Evolutionary conservation across 2,888 invertebrate genomes (phyloP), one percentile per base, ranked within the genome.

Genomic region (Ornithoptera alexandrae): DNA sequence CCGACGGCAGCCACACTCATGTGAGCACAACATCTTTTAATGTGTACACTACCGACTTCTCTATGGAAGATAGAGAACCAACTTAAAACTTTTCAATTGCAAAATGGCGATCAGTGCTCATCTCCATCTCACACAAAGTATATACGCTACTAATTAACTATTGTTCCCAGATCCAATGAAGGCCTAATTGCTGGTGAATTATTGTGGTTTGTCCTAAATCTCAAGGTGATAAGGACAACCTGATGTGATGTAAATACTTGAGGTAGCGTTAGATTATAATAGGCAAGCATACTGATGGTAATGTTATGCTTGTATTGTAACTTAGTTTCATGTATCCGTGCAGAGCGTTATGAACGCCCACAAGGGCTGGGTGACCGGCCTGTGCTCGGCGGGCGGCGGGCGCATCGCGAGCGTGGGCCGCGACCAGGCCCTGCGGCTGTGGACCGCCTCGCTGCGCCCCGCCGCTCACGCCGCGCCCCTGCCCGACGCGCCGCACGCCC

Each of bases 351-450:
- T 96, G 88, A 95, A 96, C 86, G 97, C 97, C 64, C 97, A 97
- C 93, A 96, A 96, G 84, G 97, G 97, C 80, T 97, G 97, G 97
- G 95, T 97, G 77, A 95, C 96, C 75, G 97, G 96, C 69, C 93
- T 97, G 84, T 94, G 84, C 76, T 72, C 74, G 56, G 72, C 84
- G 66, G 81, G 76, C 60, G 66, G 56, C 17, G 86, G 87, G 70
- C 84, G 94, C 64, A 89, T 97, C 80, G 93, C 96, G 72, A 95
- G 95, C 77, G 96, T 95, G 74, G 97, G 97, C 74, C 95, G 97
- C 50, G 96, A 95, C 80, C 96, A 96, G 42, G 92, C 94, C 74
- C 91, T 97, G 75, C 96, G 96, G 76, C 92, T 96, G 77, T 97
- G 97, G 97, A 93, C 94, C 79, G 61, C 70, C 0, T 94, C 95